Base-by-base conservation (phyloP, 2,888 invertebrate species). In the Drosophila yooni region DNA sequence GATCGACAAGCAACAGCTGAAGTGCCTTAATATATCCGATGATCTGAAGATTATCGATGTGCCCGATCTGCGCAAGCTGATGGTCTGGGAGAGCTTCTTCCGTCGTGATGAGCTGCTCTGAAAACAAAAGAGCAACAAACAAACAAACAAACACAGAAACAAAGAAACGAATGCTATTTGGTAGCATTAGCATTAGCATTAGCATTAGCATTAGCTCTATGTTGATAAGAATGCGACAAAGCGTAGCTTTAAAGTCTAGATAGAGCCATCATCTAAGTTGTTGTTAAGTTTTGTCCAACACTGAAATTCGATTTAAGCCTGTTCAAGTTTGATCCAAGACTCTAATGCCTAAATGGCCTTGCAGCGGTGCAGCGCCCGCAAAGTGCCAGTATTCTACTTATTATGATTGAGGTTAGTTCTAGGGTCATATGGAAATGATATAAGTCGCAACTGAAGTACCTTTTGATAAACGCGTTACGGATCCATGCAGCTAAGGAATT, bases 21-120 rank as follows among this genome's bases (percentile, higher is more conserved):
- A 92, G 90, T 93, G 93, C 91, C 90, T 93, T 85, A 93, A 93
- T 80, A 93, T 93, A 77, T 85, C 92, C 46, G 92, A 93, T 76
- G 91, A 91, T 40, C 83, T 92, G 56, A 89, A 90, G 65, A 83
- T 91, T 40, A 92, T 92, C 63, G 92, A 92, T 81, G 91, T 93
- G 70, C 93, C 93, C 58, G 93, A 93, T 7, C 70, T 91, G 64
- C 82, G 88, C 25, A 91, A 92, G 67, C 57, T 93, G 46, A 82
- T 90, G 82, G 82, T 93, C 61, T 93, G 93, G 93, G 91, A 93
- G 76, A 89, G 89, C 52, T 91, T 93, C 81, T 93, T 85, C 59
- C 61, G 87, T 4, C 86, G 90, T 66, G 90, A 91, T 70, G 91
- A 92, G 70, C 63, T 92, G 67, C 76, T 92, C 67, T 91, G 83